Conservation (phyloP, 2,797 vertebrate species). For the Danio choprae region DNA sequence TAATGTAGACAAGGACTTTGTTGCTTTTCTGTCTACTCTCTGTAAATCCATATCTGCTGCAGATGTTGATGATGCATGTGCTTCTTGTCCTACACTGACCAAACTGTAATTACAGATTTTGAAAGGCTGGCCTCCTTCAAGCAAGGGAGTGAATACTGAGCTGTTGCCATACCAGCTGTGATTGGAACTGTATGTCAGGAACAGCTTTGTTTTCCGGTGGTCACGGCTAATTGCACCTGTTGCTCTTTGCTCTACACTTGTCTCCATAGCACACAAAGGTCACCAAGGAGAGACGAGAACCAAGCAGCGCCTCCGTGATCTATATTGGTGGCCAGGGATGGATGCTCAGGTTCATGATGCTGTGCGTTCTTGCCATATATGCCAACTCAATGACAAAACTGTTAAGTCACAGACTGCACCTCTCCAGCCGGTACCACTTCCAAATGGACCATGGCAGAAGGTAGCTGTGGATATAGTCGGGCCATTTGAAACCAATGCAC, state of each 20-base stretch:
- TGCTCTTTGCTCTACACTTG: not conserved
- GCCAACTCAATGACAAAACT: conserved; percentile 2
- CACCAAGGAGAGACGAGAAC: not conserved
- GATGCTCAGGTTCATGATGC: too few species aligned
- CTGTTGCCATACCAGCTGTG: not conserved
- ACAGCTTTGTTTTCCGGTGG: not conserved
- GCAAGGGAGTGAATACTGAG: not conserved
- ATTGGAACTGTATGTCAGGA: not conserved
- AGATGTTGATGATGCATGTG: not conserved
- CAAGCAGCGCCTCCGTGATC: not conserved
- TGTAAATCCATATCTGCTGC: not conserved
- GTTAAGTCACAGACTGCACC: not conserved
- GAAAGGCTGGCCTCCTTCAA: not conserved
- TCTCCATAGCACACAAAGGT: not conserved
- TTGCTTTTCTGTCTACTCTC: not conserved
- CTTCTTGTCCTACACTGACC: not conserved
- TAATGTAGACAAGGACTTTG: not conserved
- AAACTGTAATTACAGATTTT: not conserved
- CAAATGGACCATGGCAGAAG: not conserved
- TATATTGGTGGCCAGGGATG: not conserved
- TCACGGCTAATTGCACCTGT: not conserved
- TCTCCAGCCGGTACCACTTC: not conserved
- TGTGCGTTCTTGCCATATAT: not conserved
- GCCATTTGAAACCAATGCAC: not conserved
- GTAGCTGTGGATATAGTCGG: not conserved